Evolutionary conservation across 2,797 vertebrate genomes (phyloP).

Genomic region (Podarcis siculus): DNA sequence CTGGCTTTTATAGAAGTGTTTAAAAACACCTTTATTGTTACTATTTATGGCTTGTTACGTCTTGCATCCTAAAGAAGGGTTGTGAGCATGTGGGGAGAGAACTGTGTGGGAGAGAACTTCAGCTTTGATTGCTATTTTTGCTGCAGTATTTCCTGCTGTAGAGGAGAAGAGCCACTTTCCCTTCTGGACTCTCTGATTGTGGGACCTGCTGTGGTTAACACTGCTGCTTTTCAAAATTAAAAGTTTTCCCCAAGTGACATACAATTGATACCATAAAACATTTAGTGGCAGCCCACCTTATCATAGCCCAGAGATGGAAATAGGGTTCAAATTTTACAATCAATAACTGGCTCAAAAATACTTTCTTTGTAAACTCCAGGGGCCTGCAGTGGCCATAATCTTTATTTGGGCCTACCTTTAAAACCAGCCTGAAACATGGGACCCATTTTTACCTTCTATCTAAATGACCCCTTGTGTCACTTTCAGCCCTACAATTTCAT

Average conservation of each 20-base stretch:
- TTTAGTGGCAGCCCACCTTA: background rate
- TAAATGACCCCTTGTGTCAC: no score
- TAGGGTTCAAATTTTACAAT: no score
- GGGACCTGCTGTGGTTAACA: background rate
- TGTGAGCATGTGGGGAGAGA: background rate
- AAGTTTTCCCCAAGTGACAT: background rate
- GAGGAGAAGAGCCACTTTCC: background rate
- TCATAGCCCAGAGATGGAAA: no score
- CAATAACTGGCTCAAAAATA: no score
- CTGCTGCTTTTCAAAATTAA: slow-evolving; percentile 12
- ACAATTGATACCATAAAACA: background rate
- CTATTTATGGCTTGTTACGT: background rate
- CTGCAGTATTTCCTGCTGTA: background rate
- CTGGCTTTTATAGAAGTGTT: background rate
- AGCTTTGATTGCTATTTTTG: background rate
- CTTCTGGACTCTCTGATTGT: no score
- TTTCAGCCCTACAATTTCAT: no score
- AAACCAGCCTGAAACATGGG: background rate
- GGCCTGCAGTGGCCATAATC: background rate
- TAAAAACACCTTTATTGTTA: background rate
- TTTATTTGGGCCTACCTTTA: background rate
- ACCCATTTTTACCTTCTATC: background rate
- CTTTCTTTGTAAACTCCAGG: no score
- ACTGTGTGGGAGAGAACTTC: background rate
- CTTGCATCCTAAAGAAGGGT: background rate